Evolutionary conservation across 2,888 invertebrate genomes (phyloP).

Genomic region (Ormyrus pomaceus): DNA sequence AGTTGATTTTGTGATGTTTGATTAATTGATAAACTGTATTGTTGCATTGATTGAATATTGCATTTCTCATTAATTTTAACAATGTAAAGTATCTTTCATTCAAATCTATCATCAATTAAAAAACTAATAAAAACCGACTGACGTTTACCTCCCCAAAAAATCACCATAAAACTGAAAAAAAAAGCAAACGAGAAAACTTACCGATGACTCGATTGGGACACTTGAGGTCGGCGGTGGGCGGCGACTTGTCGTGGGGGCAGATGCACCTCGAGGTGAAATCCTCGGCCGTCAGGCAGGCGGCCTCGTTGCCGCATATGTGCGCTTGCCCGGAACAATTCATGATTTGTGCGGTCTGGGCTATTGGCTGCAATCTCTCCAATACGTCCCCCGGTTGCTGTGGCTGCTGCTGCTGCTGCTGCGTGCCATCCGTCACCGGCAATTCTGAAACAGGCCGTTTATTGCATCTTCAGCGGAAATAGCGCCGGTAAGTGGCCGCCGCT

Average conservation of each 20-base stretch:
- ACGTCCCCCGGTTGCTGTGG: constrained; percentile 56
- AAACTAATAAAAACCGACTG: too few species aligned
- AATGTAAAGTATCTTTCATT: too few species aligned
- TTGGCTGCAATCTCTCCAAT: constrained; percentile 57
- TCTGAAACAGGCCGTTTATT: constrained; percentile 59
- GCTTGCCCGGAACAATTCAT: constrained; percentile 69
- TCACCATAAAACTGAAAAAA: too few species aligned
- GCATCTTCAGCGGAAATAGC: neutral
- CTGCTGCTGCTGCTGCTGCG: constrained; percentile 47
- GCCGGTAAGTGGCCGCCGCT: too few species aligned
- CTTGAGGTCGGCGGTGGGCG: constrained; percentile 79
- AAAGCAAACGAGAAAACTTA: constrained; percentile 63
- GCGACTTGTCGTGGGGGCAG: constrained; percentile 82
- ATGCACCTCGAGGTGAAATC: constrained; percentile 80
- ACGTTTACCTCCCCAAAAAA: too few species aligned
- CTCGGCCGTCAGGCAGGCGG: constrained; percentile 79
- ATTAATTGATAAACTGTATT: too few species aligned
- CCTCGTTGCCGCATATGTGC: constrained; percentile 80
- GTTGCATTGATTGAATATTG: too few species aligned
- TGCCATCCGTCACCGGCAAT: constrained; percentile 53
- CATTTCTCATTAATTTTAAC: too few species aligned
- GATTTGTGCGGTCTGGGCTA: constrained; percentile 58
- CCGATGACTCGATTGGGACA: constrained; percentile 81
- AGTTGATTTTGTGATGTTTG: too few species aligned
- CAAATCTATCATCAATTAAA: too few species aligned